Evolutionary conservation across 2,797 vertebrate genomes (phyloP).

Genomic region (Catharus ustulatus): DNA sequence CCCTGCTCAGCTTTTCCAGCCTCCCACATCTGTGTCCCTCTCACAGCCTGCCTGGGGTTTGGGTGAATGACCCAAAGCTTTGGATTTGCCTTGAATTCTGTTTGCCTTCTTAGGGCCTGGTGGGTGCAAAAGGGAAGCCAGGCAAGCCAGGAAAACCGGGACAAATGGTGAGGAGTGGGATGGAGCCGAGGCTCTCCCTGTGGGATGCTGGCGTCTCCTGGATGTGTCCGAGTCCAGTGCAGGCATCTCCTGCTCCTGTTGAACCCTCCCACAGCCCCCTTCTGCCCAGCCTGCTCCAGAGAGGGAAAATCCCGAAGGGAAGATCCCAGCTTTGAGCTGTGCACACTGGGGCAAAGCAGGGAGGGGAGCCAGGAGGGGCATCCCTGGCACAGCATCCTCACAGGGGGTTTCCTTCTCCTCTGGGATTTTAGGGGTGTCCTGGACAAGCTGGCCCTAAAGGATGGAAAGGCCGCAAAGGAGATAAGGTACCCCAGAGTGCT

Average conservation of each 20-base stretch:
- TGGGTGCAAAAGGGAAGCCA: conserved; percentile 78
- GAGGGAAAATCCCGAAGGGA: neutral
- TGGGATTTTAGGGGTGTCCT: conserved; percentile 75
- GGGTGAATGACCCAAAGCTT: neutral
- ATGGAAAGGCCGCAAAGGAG: conserved; percentile 80
- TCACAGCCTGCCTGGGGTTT: neutral
- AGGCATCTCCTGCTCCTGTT: neutral
- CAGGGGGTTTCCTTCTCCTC: neutral
- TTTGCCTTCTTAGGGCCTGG: conserved; percentile 70
- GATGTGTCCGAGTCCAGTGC: accelerated
- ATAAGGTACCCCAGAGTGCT: conserved; percentile 76
- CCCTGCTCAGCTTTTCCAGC: neutral
- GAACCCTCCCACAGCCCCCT: neutral
- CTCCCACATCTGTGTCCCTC: neutral
- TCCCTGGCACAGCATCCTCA: neutral
- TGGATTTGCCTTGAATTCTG: neutral
- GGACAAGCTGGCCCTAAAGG: conserved; percentile 82
- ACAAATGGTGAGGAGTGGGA: conserved; percentile 73
- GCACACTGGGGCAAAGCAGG: accelerated
- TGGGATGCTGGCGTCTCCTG: neutral
- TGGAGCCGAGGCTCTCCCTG: neutral
- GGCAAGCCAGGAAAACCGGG: conserved; percentile 79
- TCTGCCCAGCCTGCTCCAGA: neutral
- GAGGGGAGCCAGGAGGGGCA: neutral
- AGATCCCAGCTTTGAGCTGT: neutral